Conservation (phyloP, 2,797 vertebrate species). For the Gambusia yucatana region DNA sequence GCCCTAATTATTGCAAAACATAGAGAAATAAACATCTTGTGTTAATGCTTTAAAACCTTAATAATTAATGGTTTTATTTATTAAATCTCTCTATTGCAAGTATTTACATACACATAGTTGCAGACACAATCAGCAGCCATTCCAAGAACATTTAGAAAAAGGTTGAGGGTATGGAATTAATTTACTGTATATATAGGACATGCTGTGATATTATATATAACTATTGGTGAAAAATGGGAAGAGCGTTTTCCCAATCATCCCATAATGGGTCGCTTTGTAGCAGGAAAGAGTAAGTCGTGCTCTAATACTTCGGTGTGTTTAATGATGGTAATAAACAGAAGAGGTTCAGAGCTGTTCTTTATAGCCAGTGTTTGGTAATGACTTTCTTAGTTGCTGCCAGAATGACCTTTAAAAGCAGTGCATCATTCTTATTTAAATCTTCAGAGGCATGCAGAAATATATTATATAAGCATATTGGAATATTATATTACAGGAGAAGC, state of each 20-base stretch:
- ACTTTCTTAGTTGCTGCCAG: slow-evolving; percentile 2
- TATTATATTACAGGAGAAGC: not conserved
- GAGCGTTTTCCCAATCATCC: not conserved
- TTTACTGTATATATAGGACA: not conserved
- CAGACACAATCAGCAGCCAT: not conserved
- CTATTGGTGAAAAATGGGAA: not conserved
- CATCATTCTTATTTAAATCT: slow-evolving; percentile 2
- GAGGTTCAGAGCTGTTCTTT: not conserved
- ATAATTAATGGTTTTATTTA: not conserved
- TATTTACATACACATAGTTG: not conserved
- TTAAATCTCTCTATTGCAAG: not conserved
- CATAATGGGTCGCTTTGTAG: not conserved
- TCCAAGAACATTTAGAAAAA: not conserved
- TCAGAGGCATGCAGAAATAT: not conserved
- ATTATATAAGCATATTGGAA: slow-evolving; percentile 2
- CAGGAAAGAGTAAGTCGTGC: not conserved
- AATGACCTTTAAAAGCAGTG: slow-evolving; percentile 1
- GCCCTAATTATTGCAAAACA: not conserved
- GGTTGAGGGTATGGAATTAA: not conserved
- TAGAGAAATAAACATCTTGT: not conserved
- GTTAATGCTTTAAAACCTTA: not conserved
- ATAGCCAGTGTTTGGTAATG: slow-evolving; percentile 1
- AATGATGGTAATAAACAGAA: not conserved
- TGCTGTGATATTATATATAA: not conserved
- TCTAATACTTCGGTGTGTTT: not conserved